Evolutionary conservation across 1,140 invertebrate genomes (phyloP).

Genomic region (Ectropis grisescens): DNA sequence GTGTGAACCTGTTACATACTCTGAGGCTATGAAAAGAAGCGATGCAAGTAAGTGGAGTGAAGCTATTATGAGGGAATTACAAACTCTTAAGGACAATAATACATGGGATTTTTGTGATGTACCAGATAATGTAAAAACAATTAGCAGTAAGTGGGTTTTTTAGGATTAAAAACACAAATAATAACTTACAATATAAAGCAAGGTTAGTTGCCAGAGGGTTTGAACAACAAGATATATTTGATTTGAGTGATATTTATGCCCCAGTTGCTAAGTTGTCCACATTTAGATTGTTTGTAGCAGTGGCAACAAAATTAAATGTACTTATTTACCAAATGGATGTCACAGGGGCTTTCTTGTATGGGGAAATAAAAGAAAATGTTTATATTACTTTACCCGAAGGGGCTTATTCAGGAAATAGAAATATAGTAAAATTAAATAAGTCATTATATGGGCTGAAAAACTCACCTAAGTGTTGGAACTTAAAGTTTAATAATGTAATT

Average conservation of each 20-base stretch:
- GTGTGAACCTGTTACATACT: conserved; percentile 19
- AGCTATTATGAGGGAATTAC: conserved; percentile 23
- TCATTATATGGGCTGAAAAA: conserved; percentile 21
- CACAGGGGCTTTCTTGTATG: conserved; percentile 24
- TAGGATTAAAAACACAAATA: conserved; percentile 19
- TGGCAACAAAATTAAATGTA: conserved; percentile 21
- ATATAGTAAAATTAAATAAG: conserved; percentile 19
- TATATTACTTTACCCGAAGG: conserved; percentile 22
- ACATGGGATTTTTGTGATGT: conserved; percentile 17
- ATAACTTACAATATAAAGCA: conserved; percentile 21
- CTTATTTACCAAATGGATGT: conserved; percentile 32
- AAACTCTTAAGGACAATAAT: conserved; percentile 23
- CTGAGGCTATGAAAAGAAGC: conserved; percentile 20
- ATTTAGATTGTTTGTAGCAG: conserved; percentile 13
- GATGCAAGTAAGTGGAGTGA: conserved; percentile 23
- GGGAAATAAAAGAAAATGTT: conserved; percentile 21
- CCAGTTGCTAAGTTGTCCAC: conserved; percentile 22
- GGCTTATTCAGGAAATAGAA: conserved; percentile 4
- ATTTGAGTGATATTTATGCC: conserved; percentile 24
- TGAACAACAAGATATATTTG: conserved; percentile 18
- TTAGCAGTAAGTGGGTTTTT: conserved; percentile 32
- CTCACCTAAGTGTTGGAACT: conserved; percentile 19
- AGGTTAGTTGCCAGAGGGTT: conserved; percentile 24
- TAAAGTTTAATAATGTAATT: conserved; percentile 16
- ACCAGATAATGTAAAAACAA: conserved; percentile 13